These are phyloP conservation scores for Artibeus lituratus DNA, from an alignment of 2,797 vertebrate species.

Conservation along the genomic window DNA sequence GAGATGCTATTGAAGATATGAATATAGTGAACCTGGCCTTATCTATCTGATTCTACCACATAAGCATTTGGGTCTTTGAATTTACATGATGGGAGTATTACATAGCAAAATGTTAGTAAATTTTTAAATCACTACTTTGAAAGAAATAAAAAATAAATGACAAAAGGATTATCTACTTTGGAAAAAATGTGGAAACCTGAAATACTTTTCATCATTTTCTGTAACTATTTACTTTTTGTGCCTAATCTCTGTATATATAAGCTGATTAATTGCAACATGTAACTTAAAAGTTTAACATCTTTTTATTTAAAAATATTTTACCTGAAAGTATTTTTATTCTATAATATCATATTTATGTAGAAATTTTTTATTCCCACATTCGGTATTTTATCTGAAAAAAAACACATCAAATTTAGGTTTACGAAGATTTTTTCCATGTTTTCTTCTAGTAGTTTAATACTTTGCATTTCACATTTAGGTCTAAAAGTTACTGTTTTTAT, in stretches of 20 bases:
- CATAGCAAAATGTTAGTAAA: background rate
- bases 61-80: background rate
- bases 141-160: background rate
- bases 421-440: background rate
- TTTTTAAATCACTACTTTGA: background rate
- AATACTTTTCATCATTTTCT: background rate
- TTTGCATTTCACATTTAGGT: background rate
- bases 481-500: background rate
- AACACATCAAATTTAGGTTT: background rate
- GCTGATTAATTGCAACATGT: background rate
- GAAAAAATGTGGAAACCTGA: background rate
- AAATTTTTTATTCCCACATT: background rate
- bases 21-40: background rate
- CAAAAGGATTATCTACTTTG: too few species aligned
- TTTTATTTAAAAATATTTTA: background rate
- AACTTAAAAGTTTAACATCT: background rate
- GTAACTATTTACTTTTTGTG: background rate
- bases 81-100: background rate
- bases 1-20: background rate
- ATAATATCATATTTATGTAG: background rate
- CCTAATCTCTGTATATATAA: background rate
- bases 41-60: background rate
- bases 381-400: background rate
- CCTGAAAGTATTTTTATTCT: background rate
- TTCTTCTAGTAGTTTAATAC: background rate